These are phyloP conservation scores for Leptinotarsa tumamoca DNA, from an alignment of 2,888 invertebrate genomes.

Conservation along the genomic window DNA sequence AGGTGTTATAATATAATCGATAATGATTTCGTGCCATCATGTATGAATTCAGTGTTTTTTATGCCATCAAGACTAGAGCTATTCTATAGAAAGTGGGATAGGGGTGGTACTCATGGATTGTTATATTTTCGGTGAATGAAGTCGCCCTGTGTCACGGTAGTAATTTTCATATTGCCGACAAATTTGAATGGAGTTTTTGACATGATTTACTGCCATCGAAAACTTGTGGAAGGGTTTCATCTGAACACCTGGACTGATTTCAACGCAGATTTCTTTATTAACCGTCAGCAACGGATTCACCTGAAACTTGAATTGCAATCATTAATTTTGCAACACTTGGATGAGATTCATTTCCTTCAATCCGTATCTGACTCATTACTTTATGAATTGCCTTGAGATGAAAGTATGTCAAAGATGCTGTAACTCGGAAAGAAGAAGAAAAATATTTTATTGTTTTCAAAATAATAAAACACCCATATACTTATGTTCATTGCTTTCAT, in stretches of 20 bases:
- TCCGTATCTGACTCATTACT: too few relatives aligned
- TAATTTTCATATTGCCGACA: conserved; percentile 43
- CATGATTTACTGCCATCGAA: conserved; percentile 47
- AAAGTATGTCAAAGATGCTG: too few relatives aligned
- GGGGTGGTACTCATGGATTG: conserved; percentile 44
- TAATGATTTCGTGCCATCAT: conserved; percentile 50
- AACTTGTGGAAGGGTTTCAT: conserved; percentile 48
- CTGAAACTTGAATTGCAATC: neutral
- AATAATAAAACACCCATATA: too few relatives aligned
- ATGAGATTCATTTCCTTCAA: too few relatives aligned
- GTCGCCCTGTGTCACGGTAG: conserved; percentile 36
- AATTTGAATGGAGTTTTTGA: conserved; percentile 47
- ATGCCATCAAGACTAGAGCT: conserved; percentile 40
- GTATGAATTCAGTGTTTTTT: conserved; percentile 45
- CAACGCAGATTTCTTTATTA: conserved; percentile 18
- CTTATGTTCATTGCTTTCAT: too few relatives aligned
- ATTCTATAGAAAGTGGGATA: conserved; percentile 44
- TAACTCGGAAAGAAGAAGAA: too few relatives aligned
- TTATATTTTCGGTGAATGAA: conserved; percentile 36
- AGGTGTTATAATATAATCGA: conserved; percentile 48
- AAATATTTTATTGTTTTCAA: too few relatives aligned
- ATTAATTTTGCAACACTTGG: neutral
- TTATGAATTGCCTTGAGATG: too few relatives aligned
- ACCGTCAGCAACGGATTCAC: neutral
- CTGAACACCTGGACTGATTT: conserved; percentile 49